Evolutionary conservation across 30 jellyfish, hydroid and myxozoan species (phyloP).

Genomic region (Aurelia sp.): DNA sequence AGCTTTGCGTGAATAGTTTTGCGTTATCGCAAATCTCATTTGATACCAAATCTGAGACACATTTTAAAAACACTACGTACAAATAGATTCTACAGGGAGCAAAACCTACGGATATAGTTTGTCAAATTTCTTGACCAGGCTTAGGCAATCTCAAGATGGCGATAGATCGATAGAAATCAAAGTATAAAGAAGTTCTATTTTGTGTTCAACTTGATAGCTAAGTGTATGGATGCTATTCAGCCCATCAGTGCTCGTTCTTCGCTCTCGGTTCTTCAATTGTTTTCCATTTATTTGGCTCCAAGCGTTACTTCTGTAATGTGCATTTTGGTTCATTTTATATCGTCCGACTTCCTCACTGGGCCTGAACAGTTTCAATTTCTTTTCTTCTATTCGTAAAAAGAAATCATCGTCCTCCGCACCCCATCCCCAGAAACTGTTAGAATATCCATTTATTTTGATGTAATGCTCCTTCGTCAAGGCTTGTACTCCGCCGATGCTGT

Average conservation of each 20-base stretch:
- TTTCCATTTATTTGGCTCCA: conserved; percentile 2
- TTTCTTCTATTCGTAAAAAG: conserved; percentile 17
- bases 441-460: conserved; percentile 47
- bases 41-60: no score
- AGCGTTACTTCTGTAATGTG: conserved; percentile 32
- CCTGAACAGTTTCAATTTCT: conserved; percentile 28
- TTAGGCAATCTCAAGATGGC: no score
- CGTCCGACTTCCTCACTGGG: conserved; percentile 44
- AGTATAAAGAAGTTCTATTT: conserved; percentile 24
- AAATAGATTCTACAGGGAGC: no score
- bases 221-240: conserved; percentile 4
- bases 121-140: no score
- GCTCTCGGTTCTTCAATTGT: neutral
- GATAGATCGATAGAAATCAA: conserved; percentile 18
- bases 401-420: conserved; percentile 69
- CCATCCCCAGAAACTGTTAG: conserved; percentile 67
- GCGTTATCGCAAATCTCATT: no score
- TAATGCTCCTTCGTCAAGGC: conserved; percentile 42
- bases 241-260: conserved; percentile 16
- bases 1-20: no score
- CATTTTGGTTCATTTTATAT: conserved; percentile 42
- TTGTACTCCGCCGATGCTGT: conserved; percentile 56
- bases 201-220: neutral
- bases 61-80: no score
- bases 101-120: no score